Conservation (phyloP, 2,888 invertebrate genomes). For the Tuta absoluta region DNA sequence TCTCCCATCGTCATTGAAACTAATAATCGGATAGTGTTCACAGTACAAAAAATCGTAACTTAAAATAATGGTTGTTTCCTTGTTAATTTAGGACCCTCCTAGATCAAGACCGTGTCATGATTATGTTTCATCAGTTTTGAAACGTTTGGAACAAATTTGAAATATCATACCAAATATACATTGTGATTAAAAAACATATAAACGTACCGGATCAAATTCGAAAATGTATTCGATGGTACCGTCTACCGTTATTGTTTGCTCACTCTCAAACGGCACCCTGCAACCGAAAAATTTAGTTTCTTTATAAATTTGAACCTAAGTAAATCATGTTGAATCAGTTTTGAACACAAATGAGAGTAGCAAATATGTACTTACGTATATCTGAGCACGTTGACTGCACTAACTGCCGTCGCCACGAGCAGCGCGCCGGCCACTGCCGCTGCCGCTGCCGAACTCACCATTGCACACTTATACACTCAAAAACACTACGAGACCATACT, state of each 20-base stretch:
- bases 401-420: background rate
- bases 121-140: too few relatives aligned
- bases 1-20: too few relatives aligned
- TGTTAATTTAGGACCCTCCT: too few relatives aligned
- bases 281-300: background rate
- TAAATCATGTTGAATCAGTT: too few relatives aligned
- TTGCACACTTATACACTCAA: background rate
- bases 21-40: too few relatives aligned
- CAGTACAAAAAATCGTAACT: too few relatives aligned
- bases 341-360: too few relatives aligned
- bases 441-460: background rate
- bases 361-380: background rate
- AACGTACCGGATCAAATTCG: slow-evolving; percentile 61
- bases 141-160: too few relatives aligned
- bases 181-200: background rate
- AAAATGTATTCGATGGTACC: slow-evolving; percentile 62
- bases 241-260: slow-evolving; percentile 55
- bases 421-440: background rate
- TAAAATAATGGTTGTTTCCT: too few relatives aligned
- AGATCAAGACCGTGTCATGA: too few relatives aligned
- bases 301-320: background rate
- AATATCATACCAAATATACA: too few relatives aligned
- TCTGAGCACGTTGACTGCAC: background rate
- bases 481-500: background rate
- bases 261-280: slow-evolving; percentile 59